These are phyloP conservation scores for Leucoma salicis DNA, from an alignment of 2,888 invertebrate genomes.

Conservation along the genomic window DNA sequence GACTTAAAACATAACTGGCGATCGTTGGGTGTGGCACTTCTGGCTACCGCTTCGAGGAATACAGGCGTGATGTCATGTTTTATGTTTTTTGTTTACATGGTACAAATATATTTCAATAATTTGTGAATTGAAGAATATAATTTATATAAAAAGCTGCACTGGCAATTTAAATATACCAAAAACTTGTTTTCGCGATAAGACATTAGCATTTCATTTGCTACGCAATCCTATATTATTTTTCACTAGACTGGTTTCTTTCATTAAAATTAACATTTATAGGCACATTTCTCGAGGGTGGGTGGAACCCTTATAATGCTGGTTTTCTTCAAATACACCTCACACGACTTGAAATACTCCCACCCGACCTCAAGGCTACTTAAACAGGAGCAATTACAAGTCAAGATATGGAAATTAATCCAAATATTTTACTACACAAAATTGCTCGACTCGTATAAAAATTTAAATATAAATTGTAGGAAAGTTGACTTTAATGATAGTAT, in stretches of 20 bases:
- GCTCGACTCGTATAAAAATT: conserved; percentile 8
- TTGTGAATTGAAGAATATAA: too few relatives aligned
- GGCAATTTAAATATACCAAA: too few relatives aligned
- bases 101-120: too few relatives aligned
- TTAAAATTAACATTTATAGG: neutral
- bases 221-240: too few relatives aligned
- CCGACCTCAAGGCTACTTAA: conserved; percentile 4
- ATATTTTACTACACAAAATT: conserved; percentile 15
- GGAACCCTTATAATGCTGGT: conserved; percentile 9
- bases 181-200: too few relatives aligned
- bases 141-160: too few relatives aligned
- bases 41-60: too few relatives aligned
- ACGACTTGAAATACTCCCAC: neutral
- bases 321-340: conserved; percentile 16
- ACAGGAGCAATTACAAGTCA: conserved; percentile 19
- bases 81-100: too few relatives aligned
- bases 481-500: conserved; percentile 17
- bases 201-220: too few relatives aligned
- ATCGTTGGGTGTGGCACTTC: too few relatives aligned
- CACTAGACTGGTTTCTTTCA: neutral
- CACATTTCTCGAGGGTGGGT: neutral
- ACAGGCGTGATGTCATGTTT: too few relatives aligned
- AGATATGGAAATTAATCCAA: conserved; percentile 27
- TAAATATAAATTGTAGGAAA: conserved; percentile 16
- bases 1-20: too few relatives aligned